These are phyloP conservation scores for Plebejus anna DNA, from an alignment of 2,888 invertebrate genomes.

Conservation along the genomic window DNA sequence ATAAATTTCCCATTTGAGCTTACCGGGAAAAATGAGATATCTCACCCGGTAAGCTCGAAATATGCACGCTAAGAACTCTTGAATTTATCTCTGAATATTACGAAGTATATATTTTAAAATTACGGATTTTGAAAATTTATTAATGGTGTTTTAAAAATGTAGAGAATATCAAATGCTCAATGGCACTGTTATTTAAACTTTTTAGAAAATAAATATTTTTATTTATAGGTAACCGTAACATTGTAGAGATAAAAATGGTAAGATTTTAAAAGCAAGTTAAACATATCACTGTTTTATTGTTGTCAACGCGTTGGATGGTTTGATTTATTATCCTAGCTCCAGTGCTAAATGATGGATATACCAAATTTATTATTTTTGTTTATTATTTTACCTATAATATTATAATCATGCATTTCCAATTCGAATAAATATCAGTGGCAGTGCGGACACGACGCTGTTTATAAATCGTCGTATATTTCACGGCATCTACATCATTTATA, in stretches of 20 bases:
- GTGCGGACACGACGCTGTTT: no score
- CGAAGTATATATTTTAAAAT: neutral
- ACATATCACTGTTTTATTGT: neutral
- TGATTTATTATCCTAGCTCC: neutral
- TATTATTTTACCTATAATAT: no score
- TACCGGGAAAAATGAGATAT: slow-evolving; percentile 69
- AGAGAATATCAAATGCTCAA: no score
- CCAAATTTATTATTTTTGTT: no score
- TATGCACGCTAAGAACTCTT: slow-evolving; percentile 41
- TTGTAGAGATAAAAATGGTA: neutral
- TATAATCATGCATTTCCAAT: neutral
- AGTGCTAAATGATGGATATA: neutral
- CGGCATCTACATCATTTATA: no score
- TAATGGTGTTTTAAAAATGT: no score
- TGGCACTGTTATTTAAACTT: neutral
- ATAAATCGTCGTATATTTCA: no score
- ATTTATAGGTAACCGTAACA: neutral
- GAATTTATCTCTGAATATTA: neutral
- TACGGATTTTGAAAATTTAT: neutral
- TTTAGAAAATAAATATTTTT: neutral
- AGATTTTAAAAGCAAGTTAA: neutral
- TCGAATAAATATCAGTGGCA: neutral
- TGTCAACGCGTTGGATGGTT: neutral
- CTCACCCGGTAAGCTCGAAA: slow-evolving; percentile 46
- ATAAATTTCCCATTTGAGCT: slow-evolving; percentile 76